phyloP scores from a whole-genome alignment of 37 sponge, comb jelly and placozoan species.

The Dysidea cf. avara region DNA sequence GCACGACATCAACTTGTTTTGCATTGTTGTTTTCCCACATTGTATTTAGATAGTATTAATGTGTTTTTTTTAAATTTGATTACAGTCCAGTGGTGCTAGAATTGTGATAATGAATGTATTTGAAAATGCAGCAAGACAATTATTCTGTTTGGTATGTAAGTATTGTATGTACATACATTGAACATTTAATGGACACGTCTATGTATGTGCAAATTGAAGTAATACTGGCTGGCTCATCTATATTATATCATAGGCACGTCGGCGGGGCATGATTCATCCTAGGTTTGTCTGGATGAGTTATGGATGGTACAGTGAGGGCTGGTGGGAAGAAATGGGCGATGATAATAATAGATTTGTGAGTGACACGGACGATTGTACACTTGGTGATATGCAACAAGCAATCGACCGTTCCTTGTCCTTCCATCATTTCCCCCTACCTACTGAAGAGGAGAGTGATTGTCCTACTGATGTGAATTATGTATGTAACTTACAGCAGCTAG shows the following conservation, averaged over 20 bases:
- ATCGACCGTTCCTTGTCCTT: slow-evolving; percentile 24
- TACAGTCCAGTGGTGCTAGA: slow-evolving; percentile 35
- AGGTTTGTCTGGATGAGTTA: slow-evolving; percentile 37
- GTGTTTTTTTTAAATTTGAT: too few species aligned
- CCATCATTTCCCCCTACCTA: slow-evolving; percentile 42
- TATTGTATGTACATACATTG: too few species aligned
- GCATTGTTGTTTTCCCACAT: too few species aligned
- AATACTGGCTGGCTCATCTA: too few species aligned
- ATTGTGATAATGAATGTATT: slow-evolving; percentile 48
- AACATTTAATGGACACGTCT: too few species aligned
- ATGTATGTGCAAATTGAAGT: neutral
- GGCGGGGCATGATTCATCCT: slow-evolving; percentile 36
- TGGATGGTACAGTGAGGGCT: slow-evolving; percentile 44
- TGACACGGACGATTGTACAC: slow-evolving; percentile 12
- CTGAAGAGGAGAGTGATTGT: neutral
- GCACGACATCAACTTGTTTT: too few species aligned
- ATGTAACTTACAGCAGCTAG: slow-evolving; percentile 4
- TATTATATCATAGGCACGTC: slow-evolving; percentile 31
- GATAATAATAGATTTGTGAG: too few species aligned
- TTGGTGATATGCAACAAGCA: neutral
- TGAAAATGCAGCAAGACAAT: slow-evolving; percentile 33
- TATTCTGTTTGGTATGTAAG: slow-evolving; percentile 44
- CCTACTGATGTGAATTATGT: slow-evolving; percentile 48
- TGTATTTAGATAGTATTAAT: too few species aligned
- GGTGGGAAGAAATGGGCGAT: too few species aligned